Evolutionary conservation across 2,113 vertebrate genomes (phyloP).

Genomic region (Ophthalmolycus amberensis): DNA sequence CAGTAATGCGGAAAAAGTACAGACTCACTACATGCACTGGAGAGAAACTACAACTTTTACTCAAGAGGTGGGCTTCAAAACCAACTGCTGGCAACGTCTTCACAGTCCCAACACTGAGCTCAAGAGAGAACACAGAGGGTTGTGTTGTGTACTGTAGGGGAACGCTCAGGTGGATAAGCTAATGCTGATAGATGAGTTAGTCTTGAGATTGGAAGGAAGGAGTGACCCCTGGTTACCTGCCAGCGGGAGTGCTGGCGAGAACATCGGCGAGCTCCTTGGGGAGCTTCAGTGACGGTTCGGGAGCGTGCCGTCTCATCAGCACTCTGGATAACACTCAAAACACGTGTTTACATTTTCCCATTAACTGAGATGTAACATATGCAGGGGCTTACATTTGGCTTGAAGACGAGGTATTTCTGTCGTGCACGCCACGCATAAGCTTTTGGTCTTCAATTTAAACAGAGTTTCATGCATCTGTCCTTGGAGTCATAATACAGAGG

Average conservation of each 20-base stretch:
- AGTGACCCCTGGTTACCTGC: slow-evolving; percentile 26
- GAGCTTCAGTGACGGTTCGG: slow-evolving; percentile 2
- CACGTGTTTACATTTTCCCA: neutral
- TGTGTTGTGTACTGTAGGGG: neutral
- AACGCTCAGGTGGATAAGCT: slow-evolving; percentile 41
- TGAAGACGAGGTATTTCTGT: neutral
- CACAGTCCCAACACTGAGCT: slow-evolving; percentile 25
- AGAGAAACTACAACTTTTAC: slow-evolving; percentile 34
- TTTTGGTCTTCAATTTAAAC: neutral
- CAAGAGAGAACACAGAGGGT: slow-evolving; percentile 20
- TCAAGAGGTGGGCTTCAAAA: slow-evolving; percentile 29
- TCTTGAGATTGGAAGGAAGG: neutral
- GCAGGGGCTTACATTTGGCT: neutral
- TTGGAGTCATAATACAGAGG: slow-evolving; percentile 7
- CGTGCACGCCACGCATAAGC: neutral
- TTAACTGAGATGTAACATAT: neutral
- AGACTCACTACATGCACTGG: slow-evolving; percentile 26
- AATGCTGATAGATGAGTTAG: slow-evolving; percentile 43
- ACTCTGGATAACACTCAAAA: neutral
- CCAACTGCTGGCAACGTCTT: slow-evolving; percentile 39
- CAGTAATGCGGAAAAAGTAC: neutral
- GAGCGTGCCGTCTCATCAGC: slow-evolving; percentile 11
- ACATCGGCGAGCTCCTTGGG: neutral
- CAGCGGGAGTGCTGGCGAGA: slow-evolving; percentile 1
- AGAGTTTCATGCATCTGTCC: neutral